Percentiles rank a stretch among this genome's conserved stretches.
phyloP scores from a whole-genome alignment of 2,888 invertebrate species.

The Hedya salicella region DNA sequence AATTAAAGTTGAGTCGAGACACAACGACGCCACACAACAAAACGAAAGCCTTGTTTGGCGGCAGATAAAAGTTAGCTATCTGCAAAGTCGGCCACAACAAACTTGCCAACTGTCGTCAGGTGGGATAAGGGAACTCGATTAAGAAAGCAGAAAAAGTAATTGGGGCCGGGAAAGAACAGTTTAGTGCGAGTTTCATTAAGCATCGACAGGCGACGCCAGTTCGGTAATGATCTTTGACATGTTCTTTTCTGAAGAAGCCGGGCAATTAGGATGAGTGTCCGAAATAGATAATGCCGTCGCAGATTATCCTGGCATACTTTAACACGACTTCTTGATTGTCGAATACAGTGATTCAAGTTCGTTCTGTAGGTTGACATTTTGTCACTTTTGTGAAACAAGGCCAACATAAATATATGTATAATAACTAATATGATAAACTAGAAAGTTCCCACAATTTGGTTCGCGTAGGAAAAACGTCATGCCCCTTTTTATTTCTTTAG shows the following conservation, averaged over 20 bases:
- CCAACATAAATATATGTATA: too few species aligned
- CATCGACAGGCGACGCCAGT: conserved; percentile 47
- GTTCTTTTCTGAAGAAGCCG: conserved; percentile 17
- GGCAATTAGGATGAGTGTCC: conserved; percentile 13
- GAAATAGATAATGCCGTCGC: not conserved
- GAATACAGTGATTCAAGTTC: not conserved
- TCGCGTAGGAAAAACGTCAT: too few species aligned
- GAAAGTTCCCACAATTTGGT: too few species aligned
- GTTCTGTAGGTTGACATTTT: not conserved
- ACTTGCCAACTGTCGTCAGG: conserved; percentile 75
- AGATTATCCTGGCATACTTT: not conserved
- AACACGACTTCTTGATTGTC: not conserved
- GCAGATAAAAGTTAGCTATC: conserved; percentile 70
- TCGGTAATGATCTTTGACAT: conserved; percentile 38
- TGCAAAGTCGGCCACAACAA: conserved; percentile 70
- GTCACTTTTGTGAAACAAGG: too few species aligned
- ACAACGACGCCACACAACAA: conserved; percentile 60
- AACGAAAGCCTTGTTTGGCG: conserved; percentile 71
- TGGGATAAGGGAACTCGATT: conserved; percentile 76
- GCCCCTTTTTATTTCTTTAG: too few species aligned
- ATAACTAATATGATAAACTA: too few species aligned
- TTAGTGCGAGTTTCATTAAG: conserved; percentile 63
- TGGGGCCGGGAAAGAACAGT: conserved; percentile 58
- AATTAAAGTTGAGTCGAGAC: conserved; percentile 67
- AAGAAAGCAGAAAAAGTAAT: conserved; percentile 74